Evolutionary conservation across 2,888 invertebrate species (phyloP).

Genomic region (Chironomus tentans): DNA sequence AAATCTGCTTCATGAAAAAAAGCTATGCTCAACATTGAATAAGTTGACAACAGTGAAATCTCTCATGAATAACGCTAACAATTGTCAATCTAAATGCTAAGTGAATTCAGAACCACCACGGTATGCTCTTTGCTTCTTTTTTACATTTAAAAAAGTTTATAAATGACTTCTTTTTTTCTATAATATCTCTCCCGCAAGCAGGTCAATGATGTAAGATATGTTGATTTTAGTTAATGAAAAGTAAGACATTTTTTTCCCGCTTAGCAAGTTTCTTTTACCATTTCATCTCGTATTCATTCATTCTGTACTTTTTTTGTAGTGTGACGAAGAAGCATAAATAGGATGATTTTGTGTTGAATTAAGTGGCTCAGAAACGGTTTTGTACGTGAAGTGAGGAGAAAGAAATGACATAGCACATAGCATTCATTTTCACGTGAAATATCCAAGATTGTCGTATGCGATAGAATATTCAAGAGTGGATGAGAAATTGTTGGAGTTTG

Average conservation of each 20-base stretch:
- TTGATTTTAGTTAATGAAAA: constrained; percentile 2
- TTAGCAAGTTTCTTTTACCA: not conserved
- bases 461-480: too few relatives aligned
- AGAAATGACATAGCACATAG: too few relatives aligned
- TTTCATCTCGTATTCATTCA: not conserved
- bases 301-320: not conserved
- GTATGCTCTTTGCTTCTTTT: not conserved
- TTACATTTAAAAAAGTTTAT: too few relatives aligned
- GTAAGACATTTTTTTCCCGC: constrained; percentile 4
- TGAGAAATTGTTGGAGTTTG: too few relatives aligned
- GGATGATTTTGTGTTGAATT: not conserved
- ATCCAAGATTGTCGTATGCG: too few relatives aligned
- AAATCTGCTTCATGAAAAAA: too few relatives aligned
- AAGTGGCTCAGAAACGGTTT: constrained; percentile 8
- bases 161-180: too few relatives aligned
- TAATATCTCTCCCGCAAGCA: too few relatives aligned
- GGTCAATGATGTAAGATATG: not conserved
- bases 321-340: not conserved
- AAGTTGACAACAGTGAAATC: too few relatives aligned
- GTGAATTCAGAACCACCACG: not conserved
- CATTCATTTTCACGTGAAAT: too few relatives aligned
- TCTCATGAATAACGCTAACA: too few relatives aligned
- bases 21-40: too few relatives aligned
- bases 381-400: not conserved
- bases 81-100: not conserved